A percentile compares a stretch with the other conserved stretches of the same genome.
Evolutionary conservation across 2,888 invertebrate genomes (phyloP).

Genomic region (Diloba caeruleocephala): DNA sequence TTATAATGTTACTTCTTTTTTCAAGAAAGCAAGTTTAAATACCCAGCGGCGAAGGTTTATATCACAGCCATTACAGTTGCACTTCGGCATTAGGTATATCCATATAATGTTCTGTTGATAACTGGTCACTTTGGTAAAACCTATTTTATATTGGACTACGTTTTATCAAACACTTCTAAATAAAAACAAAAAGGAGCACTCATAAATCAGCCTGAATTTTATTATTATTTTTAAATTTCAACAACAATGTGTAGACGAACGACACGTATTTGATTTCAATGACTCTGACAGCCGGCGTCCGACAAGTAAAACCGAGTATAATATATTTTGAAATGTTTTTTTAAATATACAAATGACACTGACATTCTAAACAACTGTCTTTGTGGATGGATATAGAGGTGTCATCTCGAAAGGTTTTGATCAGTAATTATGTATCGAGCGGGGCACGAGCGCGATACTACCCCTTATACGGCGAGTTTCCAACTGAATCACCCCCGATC

Average conservation of each 20-base stretch:
- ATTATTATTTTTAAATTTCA: constrained; percentile 36
- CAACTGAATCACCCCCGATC: constrained; percentile 87
- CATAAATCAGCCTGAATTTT: constrained; percentile 47
- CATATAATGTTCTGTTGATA: constrained; percentile 68
- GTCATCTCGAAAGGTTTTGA: constrained; percentile 82
- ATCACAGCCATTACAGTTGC: constrained; percentile 84
- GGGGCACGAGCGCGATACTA: constrained; percentile 77
- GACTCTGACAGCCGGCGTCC: constrained; percentile 73
- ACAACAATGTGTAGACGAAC: constrained; percentile 62
- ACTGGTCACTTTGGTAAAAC: constrained; percentile 61
- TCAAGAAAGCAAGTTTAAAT: constrained; percentile 63
- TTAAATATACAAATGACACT: constrained; percentile 59
- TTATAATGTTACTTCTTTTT: constrained; percentile 31
- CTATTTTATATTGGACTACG: constrained; percentile 49
- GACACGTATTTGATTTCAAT: constrained; percentile 74
- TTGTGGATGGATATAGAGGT: constrained; percentile 69
- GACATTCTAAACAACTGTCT: constrained; percentile 66
- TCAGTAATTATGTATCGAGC: constrained; percentile 77
- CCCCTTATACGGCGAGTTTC: constrained; percentile 81
- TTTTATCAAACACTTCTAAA: constrained; percentile 58
- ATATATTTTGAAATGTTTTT: constrained; percentile 41
- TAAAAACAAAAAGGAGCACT: constrained; percentile 59
- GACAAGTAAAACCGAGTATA: constrained; percentile 49
- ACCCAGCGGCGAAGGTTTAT: constrained; percentile 82
- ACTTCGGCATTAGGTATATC: constrained; percentile 82